phyloP scores from a whole-genome alignment of 2,113 vertebrate genomes.

The Alaudala cheleensis region DNA sequence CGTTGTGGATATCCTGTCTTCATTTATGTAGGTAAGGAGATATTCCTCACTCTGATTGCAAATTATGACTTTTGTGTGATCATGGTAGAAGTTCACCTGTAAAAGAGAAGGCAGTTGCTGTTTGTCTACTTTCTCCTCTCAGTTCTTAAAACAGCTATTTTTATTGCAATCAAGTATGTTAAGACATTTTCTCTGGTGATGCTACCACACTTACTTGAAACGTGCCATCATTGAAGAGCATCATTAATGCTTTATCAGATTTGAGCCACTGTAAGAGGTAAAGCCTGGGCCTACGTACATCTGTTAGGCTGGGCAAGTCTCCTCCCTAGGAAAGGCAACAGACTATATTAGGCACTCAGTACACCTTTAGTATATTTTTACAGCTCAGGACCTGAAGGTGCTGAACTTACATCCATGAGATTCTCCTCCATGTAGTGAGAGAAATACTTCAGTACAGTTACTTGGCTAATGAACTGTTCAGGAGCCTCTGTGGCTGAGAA shows the following conservation, averaged over 20 bases:
- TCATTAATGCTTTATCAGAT: constrained; percentile 97
- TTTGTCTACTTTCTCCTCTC: background rate
- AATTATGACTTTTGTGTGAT: constrained; percentile 97
- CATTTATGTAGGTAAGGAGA: constrained; percentile 95
- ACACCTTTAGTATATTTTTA: background rate
- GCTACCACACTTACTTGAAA: constrained; percentile 86
- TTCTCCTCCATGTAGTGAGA: constrained; percentile 99
- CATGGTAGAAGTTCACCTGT: constrained; percentile 97
- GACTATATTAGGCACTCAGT: background rate
- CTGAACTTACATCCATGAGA: constrained; percentile 94
- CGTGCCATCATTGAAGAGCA: constrained; percentile 98
- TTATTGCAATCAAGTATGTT: background rate
- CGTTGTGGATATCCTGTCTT: constrained; percentile 91
- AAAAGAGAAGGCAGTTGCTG: background rate
- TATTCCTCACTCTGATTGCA: constrained; percentile 92
- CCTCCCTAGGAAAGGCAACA: constrained; percentile 82
- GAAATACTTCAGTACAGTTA: constrained; percentile 97
- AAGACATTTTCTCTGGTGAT: background rate
- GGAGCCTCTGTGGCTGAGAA: constrained; percentile 89
- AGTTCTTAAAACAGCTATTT: background rate
- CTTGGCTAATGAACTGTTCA: constrained; percentile 92
- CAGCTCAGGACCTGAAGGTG: background rate
- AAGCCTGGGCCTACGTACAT: constrained; percentile 86
- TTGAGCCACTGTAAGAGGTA: constrained; percentile 98
- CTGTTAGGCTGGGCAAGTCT: constrained; percentile 86